Percentiles rank a stretch among this genome's conserved stretches.
Conservation (phyloP, 2,797 vertebrate genomes). For the Helostoma temminkii region DNA sequence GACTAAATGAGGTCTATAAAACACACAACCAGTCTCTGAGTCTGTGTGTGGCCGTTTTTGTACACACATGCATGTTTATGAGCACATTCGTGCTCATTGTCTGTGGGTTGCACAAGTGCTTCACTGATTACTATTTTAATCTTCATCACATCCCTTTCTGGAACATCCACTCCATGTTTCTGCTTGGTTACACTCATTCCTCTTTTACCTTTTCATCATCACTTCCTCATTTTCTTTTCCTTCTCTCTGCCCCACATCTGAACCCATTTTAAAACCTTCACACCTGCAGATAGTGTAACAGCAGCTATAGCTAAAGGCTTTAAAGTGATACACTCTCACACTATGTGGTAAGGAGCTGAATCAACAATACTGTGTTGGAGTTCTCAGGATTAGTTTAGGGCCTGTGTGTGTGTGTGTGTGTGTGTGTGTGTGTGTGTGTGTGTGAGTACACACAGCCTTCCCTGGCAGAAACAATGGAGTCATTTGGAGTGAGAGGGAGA, state of each 20-base stretch:
- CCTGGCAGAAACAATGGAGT: too few species aligned
- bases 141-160: conserved; percentile 62
- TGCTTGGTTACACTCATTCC: conserved; percentile 38
- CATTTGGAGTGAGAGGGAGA: too few species aligned
- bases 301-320: conserved; percentile 58
- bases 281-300: conserved; percentile 57
- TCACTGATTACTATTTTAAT: conserved; percentile 67
- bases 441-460: too few species aligned
- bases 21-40: conserved; percentile 57
- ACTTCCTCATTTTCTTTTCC: conserved; percentile 16
- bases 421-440: too few species aligned
- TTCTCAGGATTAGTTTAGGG: conserved; percentile 34
- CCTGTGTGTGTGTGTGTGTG: conserved; percentile 13
- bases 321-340: conserved; percentile 43
- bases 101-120: conserved; percentile 30
- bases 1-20: conserved; percentile 85
- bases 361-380: conserved; percentile 44
- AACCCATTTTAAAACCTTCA: conserved; percentile 63
- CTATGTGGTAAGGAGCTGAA: conserved; percentile 50
- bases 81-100: conserved; percentile 23
- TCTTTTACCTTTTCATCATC: conserved; percentile 26
- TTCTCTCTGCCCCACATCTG: conserved; percentile 62
- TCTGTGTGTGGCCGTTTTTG: conserved; percentile 45
- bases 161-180: conserved; percentile 60
- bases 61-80: conserved; percentile 42